Percentiles rank a stretch among this genome's conserved stretches.
phyloP scores from a whole-genome alignment of 2,113 vertebrate genomes.

The Syngnathus typhle region DNA sequence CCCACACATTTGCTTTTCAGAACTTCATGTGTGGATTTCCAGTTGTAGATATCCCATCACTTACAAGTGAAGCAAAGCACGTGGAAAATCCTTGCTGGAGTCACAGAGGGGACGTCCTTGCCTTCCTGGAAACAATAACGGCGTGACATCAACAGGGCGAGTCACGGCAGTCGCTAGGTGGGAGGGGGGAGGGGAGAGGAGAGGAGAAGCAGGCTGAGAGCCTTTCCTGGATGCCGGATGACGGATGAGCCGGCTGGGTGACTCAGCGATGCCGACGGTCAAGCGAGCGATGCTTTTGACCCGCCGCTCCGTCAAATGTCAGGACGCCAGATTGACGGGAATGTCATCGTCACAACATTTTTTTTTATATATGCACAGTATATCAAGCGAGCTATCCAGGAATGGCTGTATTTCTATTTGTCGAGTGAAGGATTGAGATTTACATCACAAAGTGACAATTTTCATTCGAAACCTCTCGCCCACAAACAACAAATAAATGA shows the following conservation, averaged over 20 bases:
- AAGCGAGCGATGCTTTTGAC: constrained; percentile 4
- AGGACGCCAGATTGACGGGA: background rate
- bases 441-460: background rate
- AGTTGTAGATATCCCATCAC: background rate
- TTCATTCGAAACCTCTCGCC: background rate
- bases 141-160: constrained; percentile 56
- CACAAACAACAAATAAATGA: constrained; percentile 1
- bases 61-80: background rate
- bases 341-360: background rate
- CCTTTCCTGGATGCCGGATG: constrained; percentile 53
- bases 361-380: background rate
- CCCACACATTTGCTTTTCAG: too few species aligned
- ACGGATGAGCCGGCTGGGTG: constrained; percentile 55
- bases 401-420: background rate
- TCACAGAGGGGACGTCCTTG: constrained; percentile 4
- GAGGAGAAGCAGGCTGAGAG: constrained; percentile 36
- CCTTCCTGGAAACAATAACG: constrained; percentile 54
- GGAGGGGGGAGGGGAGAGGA: background rate
- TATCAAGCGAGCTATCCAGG: too few species aligned
- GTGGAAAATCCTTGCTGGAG: background rate
- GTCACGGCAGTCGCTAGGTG: background rate
- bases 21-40: background rate
- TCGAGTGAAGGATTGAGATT: too few species aligned
- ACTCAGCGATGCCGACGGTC: constrained; percentile 37
- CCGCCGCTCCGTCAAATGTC: background rate